Percentiles rank a stretch among this genome's conserved stretches.
Evolutionary conservation across 2,113 vertebrate genomes (phyloP).

Genomic region (Orthonyx spaldingii): DNA sequence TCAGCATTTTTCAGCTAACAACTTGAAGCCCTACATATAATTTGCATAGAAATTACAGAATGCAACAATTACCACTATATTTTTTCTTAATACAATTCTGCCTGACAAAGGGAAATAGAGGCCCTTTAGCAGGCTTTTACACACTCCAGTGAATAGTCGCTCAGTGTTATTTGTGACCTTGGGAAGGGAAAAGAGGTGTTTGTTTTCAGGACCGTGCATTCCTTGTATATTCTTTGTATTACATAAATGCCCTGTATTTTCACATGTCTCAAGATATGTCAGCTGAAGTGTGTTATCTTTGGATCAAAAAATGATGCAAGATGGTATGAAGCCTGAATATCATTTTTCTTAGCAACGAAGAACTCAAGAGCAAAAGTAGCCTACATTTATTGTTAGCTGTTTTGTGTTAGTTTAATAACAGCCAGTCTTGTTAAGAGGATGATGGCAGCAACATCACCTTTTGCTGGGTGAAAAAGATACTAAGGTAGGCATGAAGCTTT

Average conservation of each 20-base stretch:
- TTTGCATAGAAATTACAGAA: slow-evolving; percentile 36
- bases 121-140: neutral
- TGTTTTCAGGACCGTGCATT: neutral
- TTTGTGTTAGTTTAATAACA: neutral
- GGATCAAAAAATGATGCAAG: neutral
- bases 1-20: neutral
- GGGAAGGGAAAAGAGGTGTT: neutral
- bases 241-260: neutral
- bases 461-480: neutral
- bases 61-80: neutral
- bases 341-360: neutral
- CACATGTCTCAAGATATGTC: neutral
- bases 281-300: neutral
- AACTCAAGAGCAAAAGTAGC: neutral
- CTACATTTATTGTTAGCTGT: neutral
- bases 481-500: neutral
- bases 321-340: neutral
- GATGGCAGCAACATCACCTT: neutral
- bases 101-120: neutral
- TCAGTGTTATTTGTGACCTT: neutral
- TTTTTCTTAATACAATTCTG: neutral
- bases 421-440: neutral
- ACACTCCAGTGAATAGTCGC: neutral
- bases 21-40: neutral
- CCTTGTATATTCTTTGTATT: neutral